These are phyloP conservation scores for Lepidostoma basale DNA, from an alignment of 1,140 invertebrate genomes.

Conservation along the genomic window DNA sequence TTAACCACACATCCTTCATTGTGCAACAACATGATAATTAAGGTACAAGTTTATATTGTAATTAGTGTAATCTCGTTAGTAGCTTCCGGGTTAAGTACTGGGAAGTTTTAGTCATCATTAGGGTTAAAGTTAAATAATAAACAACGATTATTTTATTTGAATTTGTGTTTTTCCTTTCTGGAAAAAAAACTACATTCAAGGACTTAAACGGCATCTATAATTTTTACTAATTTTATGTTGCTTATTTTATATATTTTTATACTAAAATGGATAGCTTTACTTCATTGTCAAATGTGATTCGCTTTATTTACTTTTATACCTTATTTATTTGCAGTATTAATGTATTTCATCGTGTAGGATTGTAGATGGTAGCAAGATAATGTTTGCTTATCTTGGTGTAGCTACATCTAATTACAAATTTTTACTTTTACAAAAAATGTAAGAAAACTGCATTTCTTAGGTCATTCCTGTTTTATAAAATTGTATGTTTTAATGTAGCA, in stretches of 20 bases:
- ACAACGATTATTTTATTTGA: conserved; percentile 18
- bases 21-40: conserved; percentile 9
- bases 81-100: too few species aligned
- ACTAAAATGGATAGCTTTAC: conserved; percentile 32
- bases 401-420: too few species aligned
- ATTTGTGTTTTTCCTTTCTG: conserved; percentile 10
- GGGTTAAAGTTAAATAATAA: conserved; percentile 4
- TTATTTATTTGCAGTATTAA: conserved; percentile 40
- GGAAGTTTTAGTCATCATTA: conserved; percentile 22
- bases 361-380: too few species aligned
- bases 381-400: not conserved
- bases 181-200: conserved; percentile 5
- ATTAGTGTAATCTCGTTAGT: not conserved
- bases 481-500: not conserved
- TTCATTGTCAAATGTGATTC: conserved; percentile 20
- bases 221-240: conserved; percentile 3
- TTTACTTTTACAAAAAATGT: not conserved
- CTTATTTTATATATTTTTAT: conserved; percentile 19
- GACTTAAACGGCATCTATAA: conserved; percentile 23
- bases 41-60: conserved; percentile 18
- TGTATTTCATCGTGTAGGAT: too few species aligned
- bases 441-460: conserved; percentile 29
- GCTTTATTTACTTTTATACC: conserved; percentile 25
- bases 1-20: not conserved
- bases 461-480: conserved; percentile 32